Evolutionary conservation across 2,113 vertebrate genomes (phyloP), one percentile per base, ranked within the genome.

Genomic region (Zapornia atra): DNA sequence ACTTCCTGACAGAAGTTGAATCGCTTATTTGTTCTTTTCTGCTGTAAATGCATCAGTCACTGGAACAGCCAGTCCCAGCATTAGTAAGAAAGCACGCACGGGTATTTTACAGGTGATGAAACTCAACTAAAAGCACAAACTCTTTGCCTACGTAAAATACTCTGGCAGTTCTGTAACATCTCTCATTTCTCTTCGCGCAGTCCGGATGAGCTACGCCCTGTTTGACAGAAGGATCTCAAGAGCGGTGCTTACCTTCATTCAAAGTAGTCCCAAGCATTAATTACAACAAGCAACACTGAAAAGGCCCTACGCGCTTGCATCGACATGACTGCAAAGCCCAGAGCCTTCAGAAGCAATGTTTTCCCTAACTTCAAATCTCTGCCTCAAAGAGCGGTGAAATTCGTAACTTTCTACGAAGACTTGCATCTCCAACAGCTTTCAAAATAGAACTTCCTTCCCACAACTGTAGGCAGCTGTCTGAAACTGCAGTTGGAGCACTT

Each of bases 31-130:
- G 50, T 34, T 56, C 48, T 88, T 44, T 80, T n/a, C 66, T 88
- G 28, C 14, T 19, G 26, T 2, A 34, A 69, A 83, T 0, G 1
- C 8, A n/a, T 4, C 56, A 48, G 36, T 36, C 46, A 26, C 50
- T 15, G 46, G 53, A 89, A 36, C 24, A 73, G 19, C 57, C 7
- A 24, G 57, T 4, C 25, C 16, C 60, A 44, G 46, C 34, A 56
- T 25, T 4, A 31, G 7, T 5, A 36, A 40, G 53, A 51, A 72
- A 80, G 34, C n/a, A 44, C 0, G 1, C 2, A n/a, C 1, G 9
- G 21, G 46, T 82, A 10, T 17, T 46, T 59, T 17, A 26, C n/a
- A 80, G 20, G 6, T 3, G 31, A 31, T 4, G 5, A 66, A 92
- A 83, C 34, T n/a, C 48, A 36, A 31, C 7, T 48, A 48, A 77